Base-by-base conservation (phyloP, 2,113 vertebrate species). In the Gambusia holbrooki region DNA sequence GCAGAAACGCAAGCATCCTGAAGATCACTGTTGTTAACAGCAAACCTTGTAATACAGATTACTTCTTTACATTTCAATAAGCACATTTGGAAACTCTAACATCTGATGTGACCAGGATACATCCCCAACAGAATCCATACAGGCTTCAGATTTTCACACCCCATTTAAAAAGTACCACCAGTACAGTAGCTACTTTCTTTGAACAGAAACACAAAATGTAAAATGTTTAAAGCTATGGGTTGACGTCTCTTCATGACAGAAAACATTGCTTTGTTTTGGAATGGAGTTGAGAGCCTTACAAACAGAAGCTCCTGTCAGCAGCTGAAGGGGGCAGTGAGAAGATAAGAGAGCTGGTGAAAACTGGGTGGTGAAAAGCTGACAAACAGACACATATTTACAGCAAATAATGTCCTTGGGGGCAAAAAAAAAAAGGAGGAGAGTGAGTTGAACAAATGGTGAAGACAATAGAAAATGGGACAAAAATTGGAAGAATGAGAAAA, bases 401-500 rank as follows among this genome's bases (percentile, higher is more conserved):
- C 65, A 63, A 72, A 74, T 54, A 37, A 73, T 74, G 69, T 76
- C 84, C 66, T 65, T 10, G 32, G 73, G 72, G 77, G 68, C 8
- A 62, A 7, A 12, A 73, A 27, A 27, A 42, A 14, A 48, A 40
- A 75, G 42, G 54, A 62, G 63, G 45, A 14, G 42, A 69, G 62
- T 35, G 69, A 74, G 54, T 48, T 54, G 61, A 32, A 27, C 61
- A 37, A 65, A 75, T 40, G 27, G 37, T 5, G 14, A 63, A 60
- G 66, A 77, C 58, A 37, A 63, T 27, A 77, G 35, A 70, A 60
- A 15, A 17, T 10, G 5, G 35, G 48, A 64, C 33, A 60, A 67
- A 74, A 54, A 74, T 62, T 45, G 45, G 51, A 70, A 40, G 32
- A 77, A 83, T 83, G 81, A 80, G 69, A 79, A 45, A 68, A 78